Evolutionary conservation across 2,888 invertebrate species (phyloP).

Genomic region (Apotomis turbidana): DNA sequence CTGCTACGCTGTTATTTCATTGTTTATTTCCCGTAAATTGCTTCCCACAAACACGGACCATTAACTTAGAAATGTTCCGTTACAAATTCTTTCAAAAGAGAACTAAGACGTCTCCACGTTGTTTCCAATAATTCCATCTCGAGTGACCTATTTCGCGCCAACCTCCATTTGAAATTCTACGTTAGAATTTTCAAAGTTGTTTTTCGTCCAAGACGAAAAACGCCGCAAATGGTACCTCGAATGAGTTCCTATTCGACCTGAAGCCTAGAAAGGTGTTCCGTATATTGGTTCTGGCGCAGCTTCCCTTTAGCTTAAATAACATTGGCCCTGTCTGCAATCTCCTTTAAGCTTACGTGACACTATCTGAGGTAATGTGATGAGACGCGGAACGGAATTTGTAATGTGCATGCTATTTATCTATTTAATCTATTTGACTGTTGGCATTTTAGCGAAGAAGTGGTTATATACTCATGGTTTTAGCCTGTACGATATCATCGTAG

Average conservation of each 20-base stretch:
- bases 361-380: neutral
- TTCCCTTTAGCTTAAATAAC: constrained; percentile 14
- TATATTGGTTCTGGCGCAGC: constrained; percentile 5
- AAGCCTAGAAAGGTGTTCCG: constrained; percentile 34
- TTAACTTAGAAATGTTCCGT: constrained; percentile 36
- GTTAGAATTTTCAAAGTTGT: neutral
- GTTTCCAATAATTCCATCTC: constrained; percentile 39
- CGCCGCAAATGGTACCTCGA: constrained; percentile 36
- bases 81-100: constrained; percentile 41
- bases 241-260: constrained; percentile 24
- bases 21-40: constrained; percentile 8
- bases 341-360: constrained; percentile 1
- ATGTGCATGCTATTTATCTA: neutral
- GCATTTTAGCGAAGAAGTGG: no score
- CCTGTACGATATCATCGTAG: no score
- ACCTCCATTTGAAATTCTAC: constrained; percentile 1
- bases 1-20: neutral
- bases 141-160: constrained; percentile 22
- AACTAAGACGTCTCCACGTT: constrained; percentile 40
- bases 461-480: no score
- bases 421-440: no score
- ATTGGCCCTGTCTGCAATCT: constrained; percentile 1
- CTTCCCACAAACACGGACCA: constrained; percentile 31
- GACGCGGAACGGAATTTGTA: neutral
- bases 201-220: constrained; percentile 33